A percentile compares a stretch with the other conserved stretches of the same genome.
These are phyloP conservation scores for Xylophagus ater DNA, from an alignment of 2,888 invertebrate genomes.

Conservation along the genomic window DNA sequence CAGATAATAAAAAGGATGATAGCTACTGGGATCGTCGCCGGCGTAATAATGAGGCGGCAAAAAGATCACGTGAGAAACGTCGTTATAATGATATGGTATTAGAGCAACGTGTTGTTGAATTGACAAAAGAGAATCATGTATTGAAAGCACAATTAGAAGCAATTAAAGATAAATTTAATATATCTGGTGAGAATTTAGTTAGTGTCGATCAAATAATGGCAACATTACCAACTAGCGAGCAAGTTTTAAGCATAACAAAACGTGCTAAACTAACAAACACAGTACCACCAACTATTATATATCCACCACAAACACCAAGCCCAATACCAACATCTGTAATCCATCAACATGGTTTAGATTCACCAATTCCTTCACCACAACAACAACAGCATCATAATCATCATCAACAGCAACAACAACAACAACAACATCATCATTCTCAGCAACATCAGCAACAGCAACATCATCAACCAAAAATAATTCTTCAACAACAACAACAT, in stretches of 20 bases:
- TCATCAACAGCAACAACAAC: background rate
- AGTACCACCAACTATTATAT: constrained; percentile 44
- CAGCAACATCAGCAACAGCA: constrained; percentile 3
- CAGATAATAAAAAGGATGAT: constrained; percentile 92
- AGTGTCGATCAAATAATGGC: constrained; percentile 83
- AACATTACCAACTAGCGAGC: constrained; percentile 71
- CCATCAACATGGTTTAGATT: constrained; percentile 39
- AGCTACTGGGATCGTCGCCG: constrained; percentile 95
- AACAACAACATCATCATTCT: background rate
- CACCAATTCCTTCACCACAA: constrained; percentile 14
- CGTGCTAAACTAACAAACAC: constrained; percentile 42
- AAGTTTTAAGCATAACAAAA: constrained; percentile 73
- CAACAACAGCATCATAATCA: constrained; percentile 6
- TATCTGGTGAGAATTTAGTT: constrained; percentile 74
- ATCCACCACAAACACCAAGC: constrained; percentile 44
- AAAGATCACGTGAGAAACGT: constrained; percentile 90
- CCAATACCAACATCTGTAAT: constrained; percentile 51
- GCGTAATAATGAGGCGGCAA: constrained; percentile 94
- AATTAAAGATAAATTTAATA: constrained; percentile 86
- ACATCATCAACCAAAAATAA: constrained; percentile 29
- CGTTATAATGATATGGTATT: constrained; percentile 94
- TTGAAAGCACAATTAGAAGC: constrained; percentile 86
- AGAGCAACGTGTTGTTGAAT: constrained; percentile 84
- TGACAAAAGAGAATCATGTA: constrained; percentile 91
- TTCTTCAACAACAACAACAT: constrained; percentile 9